A percentile compares a stretch with the other conserved stretches of the same genome.
Conservation (phyloP, 2,113 vertebrate genomes). For the Leucopsar rothschildi region DNA sequence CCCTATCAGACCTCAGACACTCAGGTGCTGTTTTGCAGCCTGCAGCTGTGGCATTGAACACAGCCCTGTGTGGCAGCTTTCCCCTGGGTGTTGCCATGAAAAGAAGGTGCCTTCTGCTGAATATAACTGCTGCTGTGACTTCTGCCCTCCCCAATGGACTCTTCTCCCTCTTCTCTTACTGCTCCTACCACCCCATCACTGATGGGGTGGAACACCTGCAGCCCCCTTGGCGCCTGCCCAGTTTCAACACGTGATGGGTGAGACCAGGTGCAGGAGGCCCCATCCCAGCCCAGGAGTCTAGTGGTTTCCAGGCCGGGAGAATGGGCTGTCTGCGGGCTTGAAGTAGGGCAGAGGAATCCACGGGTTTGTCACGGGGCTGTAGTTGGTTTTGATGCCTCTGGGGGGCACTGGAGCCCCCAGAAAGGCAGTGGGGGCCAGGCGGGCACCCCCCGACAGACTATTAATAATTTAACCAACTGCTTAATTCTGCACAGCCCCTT, state of each 20-base stretch:
- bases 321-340: rapidly evolving
- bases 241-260: not conserved
- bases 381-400: conserved; percentile 28
- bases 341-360: not conserved
- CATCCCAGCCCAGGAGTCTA: rapidly evolving
- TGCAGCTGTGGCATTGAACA: rapidly evolving
- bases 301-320: not conserved
- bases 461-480: not conserved
- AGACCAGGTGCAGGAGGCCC: rapidly evolving
- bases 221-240: rapidly evolving
- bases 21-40: not conserved
- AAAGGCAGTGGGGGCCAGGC: not conserved
- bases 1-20: not conserved
- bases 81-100: not conserved
- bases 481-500: conserved; percentile 8
- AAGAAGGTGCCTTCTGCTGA: not conserved
- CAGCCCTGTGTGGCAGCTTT: not conserved
- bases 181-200: rapidly evolving
- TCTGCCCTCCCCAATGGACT: rapidly evolving
- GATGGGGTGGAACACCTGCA: not conserved
- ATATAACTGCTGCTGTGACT: not conserved
- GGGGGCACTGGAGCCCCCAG: conserved; percentile 41
- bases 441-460: not conserved
- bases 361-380: not conserved
- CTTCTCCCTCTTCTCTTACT: not conserved